Conservation (phyloP, 2,797 vertebrate genomes). For the Enteromius mattozi region DNA sequence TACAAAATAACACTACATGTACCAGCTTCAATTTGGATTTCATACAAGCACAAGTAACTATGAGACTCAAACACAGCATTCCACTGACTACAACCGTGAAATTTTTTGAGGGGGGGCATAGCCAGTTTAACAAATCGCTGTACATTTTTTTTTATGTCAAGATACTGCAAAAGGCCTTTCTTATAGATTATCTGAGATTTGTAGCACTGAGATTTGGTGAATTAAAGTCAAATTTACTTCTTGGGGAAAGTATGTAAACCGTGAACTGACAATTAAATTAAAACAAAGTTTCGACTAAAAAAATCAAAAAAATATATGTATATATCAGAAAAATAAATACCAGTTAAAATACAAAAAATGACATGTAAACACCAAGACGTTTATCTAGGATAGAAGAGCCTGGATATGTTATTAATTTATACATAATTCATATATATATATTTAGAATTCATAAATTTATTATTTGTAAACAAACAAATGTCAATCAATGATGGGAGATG, state of each 20-base stretch:
- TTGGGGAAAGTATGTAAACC: constrained; percentile 4
- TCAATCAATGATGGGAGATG: constrained; percentile 72
- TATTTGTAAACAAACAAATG: constrained; percentile 57
- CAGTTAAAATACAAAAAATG: constrained; percentile 56
- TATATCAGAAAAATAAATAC: constrained; percentile 73
- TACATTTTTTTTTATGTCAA: constrained; percentile 27
- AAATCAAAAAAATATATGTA: constrained; percentile 53
- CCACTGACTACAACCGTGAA: constrained; percentile 58
- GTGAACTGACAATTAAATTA: constrained; percentile 67
- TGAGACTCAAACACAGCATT: constrained; percentile 64
- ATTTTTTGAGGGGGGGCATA: neutral
- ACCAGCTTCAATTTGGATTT: constrained; percentile 71
- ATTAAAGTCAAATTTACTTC: constrained; percentile 8
- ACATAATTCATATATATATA: constrained; percentile 72
- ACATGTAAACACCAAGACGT: constrained; percentile 58
- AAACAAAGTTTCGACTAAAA: constrained; percentile 72
- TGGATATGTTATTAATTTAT: constrained; percentile 67
- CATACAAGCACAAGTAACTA: constrained; percentile 80
- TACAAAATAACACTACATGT: constrained; percentile 83
- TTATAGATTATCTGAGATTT: constrained; percentile 16
- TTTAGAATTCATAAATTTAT: constrained; percentile 57
- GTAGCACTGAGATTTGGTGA: neutral
- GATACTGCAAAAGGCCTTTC: constrained; percentile 37
- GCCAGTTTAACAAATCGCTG: constrained; percentile 24
- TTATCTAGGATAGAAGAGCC: constrained; percentile 68